Percentiles rank a stretch among this genome's conserved stretches.
Conservation (phyloP, 2,888 invertebrate species). For the Drosophila setosimentum region DNA sequence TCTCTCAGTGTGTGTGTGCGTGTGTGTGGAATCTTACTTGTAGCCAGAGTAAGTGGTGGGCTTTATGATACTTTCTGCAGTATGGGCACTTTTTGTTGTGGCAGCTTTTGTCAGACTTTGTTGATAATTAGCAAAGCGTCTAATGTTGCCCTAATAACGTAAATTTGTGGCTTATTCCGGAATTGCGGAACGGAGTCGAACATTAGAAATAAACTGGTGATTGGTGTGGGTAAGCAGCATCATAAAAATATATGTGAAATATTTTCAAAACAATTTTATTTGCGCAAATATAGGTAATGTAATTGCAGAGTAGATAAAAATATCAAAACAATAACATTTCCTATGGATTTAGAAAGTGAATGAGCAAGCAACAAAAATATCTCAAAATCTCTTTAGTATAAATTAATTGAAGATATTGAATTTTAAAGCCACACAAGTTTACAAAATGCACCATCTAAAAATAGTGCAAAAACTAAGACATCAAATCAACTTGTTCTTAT, state of each 20-base stretch:
- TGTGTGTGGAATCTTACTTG: slow-evolving; percentile 5
- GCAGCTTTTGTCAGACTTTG: slow-evolving; percentile 57
- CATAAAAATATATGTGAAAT: slow-evolving; percentile 9
- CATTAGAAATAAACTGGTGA: slow-evolving; percentile 11
- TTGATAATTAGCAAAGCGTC: slow-evolving; percentile 77
- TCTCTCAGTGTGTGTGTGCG: slow-evolving; percentile 8
- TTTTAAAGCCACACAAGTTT: too few species aligned
- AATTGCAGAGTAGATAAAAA: neutral
- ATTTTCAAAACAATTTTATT: slow-evolving; percentile 1
- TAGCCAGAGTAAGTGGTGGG: slow-evolving; percentile 1
- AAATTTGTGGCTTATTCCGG: slow-evolving; percentile 70
- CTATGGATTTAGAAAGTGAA: neutral
- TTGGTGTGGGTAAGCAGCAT: neutral
- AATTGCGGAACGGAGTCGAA: slow-evolving; percentile 21
- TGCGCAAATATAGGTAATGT: slow-evolving; percentile 1
- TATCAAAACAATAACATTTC: neutral
- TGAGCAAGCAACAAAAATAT: neutral
- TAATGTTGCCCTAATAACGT: slow-evolving; percentile 76
- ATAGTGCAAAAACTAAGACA: neutral
- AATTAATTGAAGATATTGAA: too few species aligned
- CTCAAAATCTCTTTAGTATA: too few species aligned
- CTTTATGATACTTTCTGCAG: slow-evolving; percentile 36
- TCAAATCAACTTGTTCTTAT: neutral
- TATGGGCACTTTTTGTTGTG: slow-evolving; percentile 54
- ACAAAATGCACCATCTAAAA: neutral